phyloP scores from a whole-genome alignment of 2,797 vertebrate genomes.

The Remorina albescens region DNA sequence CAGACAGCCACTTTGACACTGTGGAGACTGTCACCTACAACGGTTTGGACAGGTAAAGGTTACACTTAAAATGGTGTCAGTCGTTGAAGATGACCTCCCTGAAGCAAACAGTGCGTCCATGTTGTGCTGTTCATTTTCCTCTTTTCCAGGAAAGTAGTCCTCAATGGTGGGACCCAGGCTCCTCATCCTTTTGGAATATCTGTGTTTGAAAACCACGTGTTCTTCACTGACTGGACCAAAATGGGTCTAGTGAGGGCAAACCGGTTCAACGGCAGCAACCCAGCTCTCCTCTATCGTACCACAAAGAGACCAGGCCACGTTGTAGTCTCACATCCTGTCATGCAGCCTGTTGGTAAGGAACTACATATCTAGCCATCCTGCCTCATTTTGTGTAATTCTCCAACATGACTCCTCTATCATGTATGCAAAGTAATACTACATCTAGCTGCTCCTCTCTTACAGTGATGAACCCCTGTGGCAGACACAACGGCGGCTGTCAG shows the following conservation, averaged over 20 bases:
- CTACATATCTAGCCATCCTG: neutral
- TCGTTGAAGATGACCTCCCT: neutral
- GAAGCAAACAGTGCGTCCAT: neutral
- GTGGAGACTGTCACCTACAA: constrained; percentile 84
- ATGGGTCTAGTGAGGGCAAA: constrained; percentile 83
- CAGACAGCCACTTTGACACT: constrained; percentile 84
- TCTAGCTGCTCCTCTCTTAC: constrained; percentile 11
- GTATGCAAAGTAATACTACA: neutral
- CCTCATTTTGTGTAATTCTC: neutral
- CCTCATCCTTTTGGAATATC: constrained; percentile 83
- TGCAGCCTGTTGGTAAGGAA: constrained; percentile 80
- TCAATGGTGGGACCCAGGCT: constrained; percentile 77
- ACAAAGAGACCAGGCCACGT: constrained; percentile 77
- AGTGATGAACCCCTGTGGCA: constrained; percentile 84
- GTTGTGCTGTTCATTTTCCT: too few species aligned
- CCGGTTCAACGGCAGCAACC: constrained; percentile 81
- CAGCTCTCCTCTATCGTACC: constrained; percentile 76
- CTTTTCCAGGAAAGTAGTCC: constrained; percentile 77
- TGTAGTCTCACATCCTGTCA: constrained; percentile 71
- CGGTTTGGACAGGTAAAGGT: constrained; percentile 81
- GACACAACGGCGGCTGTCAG: constrained; percentile 83
- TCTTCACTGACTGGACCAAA: constrained; percentile 86
- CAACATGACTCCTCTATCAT: neutral
- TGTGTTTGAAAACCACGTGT: constrained; percentile 84
- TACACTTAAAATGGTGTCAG: neutral